A percentile compares a stretch with the other conserved stretches of the same genome.
These are phyloP conservation scores for Pteria penguin DNA, from an alignment of 2,888 invertebrate species.

Conservation along the genomic window DNA sequence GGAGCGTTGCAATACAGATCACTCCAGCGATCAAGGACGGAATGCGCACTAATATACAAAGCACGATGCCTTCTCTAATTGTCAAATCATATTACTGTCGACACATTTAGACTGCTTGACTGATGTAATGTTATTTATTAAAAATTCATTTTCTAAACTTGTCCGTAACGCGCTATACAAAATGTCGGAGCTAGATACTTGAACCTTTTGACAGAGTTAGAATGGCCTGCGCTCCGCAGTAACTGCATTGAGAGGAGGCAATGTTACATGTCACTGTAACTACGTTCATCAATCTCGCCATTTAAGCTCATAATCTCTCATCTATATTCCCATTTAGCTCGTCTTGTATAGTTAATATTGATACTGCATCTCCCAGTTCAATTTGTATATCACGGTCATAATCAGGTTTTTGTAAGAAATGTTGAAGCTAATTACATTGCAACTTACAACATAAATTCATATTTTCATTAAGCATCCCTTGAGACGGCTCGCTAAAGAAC, in stretches of 20 bases:
- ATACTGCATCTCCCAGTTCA: background rate
- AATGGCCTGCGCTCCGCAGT: too few species aligned
- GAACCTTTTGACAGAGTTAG: too few species aligned
- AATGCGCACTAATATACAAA: background rate
- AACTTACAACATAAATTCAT: constrained; percentile 31
- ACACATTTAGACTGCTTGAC: background rate
- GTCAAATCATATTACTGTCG: background rate
- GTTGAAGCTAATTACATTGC: constrained; percentile 31
- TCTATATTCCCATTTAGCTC: background rate
- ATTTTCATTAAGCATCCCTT: constrained; percentile 32
- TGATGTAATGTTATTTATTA: background rate
- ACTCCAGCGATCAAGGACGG: background rate
- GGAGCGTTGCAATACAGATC: too few species aligned
- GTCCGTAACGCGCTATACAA: background rate
- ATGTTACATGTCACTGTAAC: background rate
- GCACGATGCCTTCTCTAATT: background rate
- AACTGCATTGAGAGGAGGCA: too few species aligned
- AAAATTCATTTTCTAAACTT: background rate
- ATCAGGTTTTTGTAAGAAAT: constrained; percentile 23
- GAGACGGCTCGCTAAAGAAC: constrained; percentile 10
- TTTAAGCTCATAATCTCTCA: background rate
- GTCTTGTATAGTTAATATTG: constrained; percentile 8
- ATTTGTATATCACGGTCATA: constrained; percentile 22
- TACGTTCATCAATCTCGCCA: background rate
- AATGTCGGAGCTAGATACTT: too few species aligned